A percentile compares a stretch with the other conserved stretches of the same genome.
These are phyloP conservation scores for Cataglyphis hispanica DNA, from an alignment of 1,140 invertebrate species.

Conservation along the genomic window DNA sequence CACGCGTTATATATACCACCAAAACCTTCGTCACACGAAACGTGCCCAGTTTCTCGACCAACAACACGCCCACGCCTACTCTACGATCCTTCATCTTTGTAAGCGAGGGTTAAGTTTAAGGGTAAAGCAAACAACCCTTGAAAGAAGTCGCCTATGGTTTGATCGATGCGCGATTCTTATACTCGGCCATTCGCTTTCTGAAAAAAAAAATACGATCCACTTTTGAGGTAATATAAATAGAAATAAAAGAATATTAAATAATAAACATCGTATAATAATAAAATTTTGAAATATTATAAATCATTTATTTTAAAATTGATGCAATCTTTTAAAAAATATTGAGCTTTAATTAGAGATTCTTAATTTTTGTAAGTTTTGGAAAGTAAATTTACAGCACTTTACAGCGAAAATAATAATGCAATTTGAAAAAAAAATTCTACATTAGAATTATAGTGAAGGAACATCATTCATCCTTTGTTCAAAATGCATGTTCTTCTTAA, in stretches of 20 bases:
- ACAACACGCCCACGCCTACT: slow-evolving; percentile 44
- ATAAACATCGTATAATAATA: background rate
- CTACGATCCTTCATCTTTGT: slow-evolving; percentile 51
- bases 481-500: no score
- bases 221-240: background rate
- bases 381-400: background rate
- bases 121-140: slow-evolving; percentile 57
- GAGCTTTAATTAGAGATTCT: background rate
- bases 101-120: slow-evolving; percentile 62
- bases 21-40: slow-evolving; percentile 68
- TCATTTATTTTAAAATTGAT: background rate
- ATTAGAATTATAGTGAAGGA: background rate
- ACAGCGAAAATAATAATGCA: background rate
- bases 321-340: background rate
- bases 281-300: background rate
- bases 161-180: slow-evolving; percentile 61
- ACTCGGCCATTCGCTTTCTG: background rate
- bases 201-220: slow-evolving; percentile 25
- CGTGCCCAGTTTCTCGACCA: slow-evolving; percentile 66
- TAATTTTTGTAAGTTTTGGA: background rate
- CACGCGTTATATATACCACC: slow-evolving; percentile 69
- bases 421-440: slow-evolving; percentile 24
- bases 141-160: slow-evolving; percentile 45
- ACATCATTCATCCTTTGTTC: background rate
- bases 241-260: slow-evolving; percentile 1